These are phyloP conservation scores for Rhopilema esculentum DNA, from an alignment of 30 jellyfish, hydroid and myxozoan genomes.

Conservation along the genomic window DNA sequence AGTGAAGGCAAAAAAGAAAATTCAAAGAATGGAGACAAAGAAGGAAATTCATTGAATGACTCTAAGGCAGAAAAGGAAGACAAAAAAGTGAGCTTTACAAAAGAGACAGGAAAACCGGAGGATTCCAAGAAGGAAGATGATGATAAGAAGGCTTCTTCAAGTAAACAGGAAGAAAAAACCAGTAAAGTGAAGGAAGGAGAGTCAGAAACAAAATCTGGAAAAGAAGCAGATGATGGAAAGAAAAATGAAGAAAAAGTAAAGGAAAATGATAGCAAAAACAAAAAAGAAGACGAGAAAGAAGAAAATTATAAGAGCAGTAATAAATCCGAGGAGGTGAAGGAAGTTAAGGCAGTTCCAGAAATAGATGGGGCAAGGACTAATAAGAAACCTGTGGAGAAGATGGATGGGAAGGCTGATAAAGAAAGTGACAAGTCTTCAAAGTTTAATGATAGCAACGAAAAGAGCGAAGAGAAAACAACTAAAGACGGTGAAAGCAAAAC, in stretches of 20 bases:
- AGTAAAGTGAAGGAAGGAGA: background rate
- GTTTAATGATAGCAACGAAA: background rate
- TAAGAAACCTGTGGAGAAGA: conserved; percentile 30
- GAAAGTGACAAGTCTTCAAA: background rate
- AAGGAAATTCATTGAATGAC: conserved; percentile 3
- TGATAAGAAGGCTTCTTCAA: background rate
- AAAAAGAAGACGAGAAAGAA: conserved; percentile 19
- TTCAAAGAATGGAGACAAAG: background rate
- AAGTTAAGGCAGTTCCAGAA: conserved; percentile 6
- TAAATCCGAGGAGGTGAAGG: conserved; percentile 1
- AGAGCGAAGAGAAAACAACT: background rate
- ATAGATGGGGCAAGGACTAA: conserved; percentile 13
- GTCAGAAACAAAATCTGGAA: background rate
- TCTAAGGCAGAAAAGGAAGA: background rate
- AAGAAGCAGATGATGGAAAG: conserved; percentile 1
- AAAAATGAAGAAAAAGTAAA: conserved; percentile 1
- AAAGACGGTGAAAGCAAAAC: background rate
- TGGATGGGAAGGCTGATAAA: background rate
- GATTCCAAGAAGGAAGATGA: conserved; percentile 4
- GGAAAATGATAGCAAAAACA: background rate
- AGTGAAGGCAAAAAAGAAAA: background rate
- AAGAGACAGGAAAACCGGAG: background rate
- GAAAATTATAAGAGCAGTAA: background rate
- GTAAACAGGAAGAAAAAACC: background rate
- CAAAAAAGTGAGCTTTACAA: background rate